These are phyloP conservation scores for Pardosa pseudoannulata DNA, from an alignment of 2,888 invertebrate genomes.

Conservation along the genomic window DNA sequence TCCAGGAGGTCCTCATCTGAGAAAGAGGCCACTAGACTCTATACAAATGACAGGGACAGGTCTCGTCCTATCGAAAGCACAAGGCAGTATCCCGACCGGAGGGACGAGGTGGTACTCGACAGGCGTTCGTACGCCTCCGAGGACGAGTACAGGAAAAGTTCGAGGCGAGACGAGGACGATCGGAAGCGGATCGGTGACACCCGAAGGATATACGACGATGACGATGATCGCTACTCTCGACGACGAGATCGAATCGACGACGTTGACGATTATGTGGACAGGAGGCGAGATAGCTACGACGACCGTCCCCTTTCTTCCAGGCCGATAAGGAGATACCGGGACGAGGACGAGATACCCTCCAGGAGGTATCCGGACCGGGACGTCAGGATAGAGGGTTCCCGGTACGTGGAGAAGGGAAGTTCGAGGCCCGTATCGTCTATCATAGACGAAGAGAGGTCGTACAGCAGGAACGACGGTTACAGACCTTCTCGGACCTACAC, in stretches of 20 bases:
- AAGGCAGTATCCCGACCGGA: neutral
- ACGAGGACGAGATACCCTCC: neutral
- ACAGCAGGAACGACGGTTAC: no score
- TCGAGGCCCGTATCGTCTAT: neutral
- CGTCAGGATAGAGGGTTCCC: neutral
- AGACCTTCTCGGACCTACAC: no score
- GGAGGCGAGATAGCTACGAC: conserved; percentile 6
- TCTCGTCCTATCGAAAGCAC: neutral
- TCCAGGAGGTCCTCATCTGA: neutral
- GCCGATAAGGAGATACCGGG: neutral
- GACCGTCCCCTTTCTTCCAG: neutral
- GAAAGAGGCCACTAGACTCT: neutral
- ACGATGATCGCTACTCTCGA: neutral
- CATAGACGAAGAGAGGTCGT: conserved; percentile 1
- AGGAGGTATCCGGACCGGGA: neutral
- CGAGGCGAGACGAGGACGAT: conserved; percentile 18
- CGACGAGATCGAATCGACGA: conserved; percentile 3
- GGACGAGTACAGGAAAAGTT: conserved; percentile 2
- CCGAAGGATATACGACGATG: no score
- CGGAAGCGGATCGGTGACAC: neutral
- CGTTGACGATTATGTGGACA: neutral
- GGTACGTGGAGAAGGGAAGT: no score
- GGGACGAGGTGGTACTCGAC: conserved; percentile 24
- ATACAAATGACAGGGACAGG: neutral
- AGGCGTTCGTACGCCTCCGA: conserved; percentile 37